Evolutionary conservation across 2,797 vertebrate species (phyloP).

Genomic region (Orientallactaga sibirica): DNA sequence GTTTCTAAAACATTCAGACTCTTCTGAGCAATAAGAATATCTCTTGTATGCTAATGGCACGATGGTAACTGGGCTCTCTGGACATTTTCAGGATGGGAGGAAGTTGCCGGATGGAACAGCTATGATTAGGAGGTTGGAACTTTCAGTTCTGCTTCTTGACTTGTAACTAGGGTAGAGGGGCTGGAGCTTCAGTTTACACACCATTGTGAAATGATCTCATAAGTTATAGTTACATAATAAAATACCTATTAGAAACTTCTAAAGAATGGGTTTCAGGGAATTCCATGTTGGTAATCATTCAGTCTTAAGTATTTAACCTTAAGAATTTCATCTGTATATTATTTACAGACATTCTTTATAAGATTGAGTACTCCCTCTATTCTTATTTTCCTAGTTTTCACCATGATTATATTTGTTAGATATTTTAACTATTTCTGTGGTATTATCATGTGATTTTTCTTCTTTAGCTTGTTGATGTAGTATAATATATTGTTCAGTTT

Average conservation of each 20-base stretch:
- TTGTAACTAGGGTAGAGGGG: background rate
- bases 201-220: background rate
- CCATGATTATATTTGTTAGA: background rate
- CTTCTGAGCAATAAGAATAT: background rate
- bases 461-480: background rate
- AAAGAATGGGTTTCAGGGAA: background rate
- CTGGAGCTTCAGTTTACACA: background rate
- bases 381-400: background rate
- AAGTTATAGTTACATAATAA: background rate
- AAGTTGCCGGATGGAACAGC: background rate
- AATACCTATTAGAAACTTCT: background rate
- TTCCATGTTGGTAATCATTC: background rate
- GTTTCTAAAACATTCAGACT: background rate
- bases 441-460: background rate
- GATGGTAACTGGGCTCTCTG: background rate
- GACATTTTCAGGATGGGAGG: background rate
- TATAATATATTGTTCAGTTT: background rate
- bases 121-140: background rate
- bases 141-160: background rate
- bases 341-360: background rate
- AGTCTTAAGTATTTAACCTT: background rate
- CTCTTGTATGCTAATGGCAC: no score
- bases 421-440: background rate
- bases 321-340: background rate
- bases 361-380: background rate